Evolutionary conservation across 1,140 invertebrate genomes (phyloP).

Genomic region (Ceratosolen solmsi): DNA sequence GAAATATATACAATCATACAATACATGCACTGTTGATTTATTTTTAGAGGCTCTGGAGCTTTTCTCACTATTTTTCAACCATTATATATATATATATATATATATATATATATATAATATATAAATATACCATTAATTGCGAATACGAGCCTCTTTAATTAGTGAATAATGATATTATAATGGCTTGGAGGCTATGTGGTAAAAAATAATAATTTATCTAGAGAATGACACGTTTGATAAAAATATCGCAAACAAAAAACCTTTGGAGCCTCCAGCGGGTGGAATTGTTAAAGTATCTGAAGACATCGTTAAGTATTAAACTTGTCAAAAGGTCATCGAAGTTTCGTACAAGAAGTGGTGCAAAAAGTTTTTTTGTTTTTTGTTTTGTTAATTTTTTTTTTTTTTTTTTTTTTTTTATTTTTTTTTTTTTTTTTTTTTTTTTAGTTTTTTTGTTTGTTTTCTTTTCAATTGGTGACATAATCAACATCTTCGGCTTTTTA

Average conservation of each 20-base stretch:
- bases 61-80: conserved; percentile 4
- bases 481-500: conserved; percentile 53
- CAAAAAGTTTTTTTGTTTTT: conserved; percentile 48
- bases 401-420: not conserved
- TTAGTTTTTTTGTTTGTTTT: too few species aligned
- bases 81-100: not conserved
- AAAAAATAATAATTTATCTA: too few species aligned
- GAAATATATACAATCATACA: conserved; percentile 53
- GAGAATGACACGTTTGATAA: not conserved
- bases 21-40: conserved; percentile 45
- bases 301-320: conserved; percentile 51
- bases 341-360: conserved; percentile 52
- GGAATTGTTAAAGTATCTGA: conserved; percentile 50
- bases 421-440: too few species aligned
- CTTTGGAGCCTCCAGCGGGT: conserved; percentile 38
- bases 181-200: too few species aligned
- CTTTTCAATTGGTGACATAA: conserved; percentile 49
- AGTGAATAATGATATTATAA: not conserved
- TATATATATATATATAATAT: not conserved
- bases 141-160: too few species aligned
- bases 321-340: conserved; percentile 50
- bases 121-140: too few species aligned
- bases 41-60: conserved; percentile 39
- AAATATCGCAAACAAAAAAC: conserved; percentile 11
- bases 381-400: too few species aligned